Base-by-base conservation (phyloP, 2,888 invertebrate genomes). In the Netelia fuscicornis region DNA sequence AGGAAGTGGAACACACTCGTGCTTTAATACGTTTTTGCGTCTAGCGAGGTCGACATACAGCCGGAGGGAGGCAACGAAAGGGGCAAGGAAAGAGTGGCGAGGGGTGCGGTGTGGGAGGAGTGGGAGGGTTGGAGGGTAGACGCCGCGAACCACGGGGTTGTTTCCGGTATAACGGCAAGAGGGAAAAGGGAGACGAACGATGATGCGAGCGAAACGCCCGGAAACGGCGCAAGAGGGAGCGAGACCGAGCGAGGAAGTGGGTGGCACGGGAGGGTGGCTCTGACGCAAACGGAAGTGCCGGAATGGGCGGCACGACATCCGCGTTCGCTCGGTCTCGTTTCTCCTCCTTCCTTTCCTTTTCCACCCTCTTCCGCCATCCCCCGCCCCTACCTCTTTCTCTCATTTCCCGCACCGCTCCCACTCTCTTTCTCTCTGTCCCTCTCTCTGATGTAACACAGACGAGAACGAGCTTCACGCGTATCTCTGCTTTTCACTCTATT, bases 211-310 rank as follows among this genome's bases (percentile, higher is more conserved):
- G 58, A 54, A 62, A n/a, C 52, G 75, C 64, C 65, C 44, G 64
- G 56, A 70, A 70, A 30, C 37, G 58, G 67, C 54, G 8, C 37
- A 1, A 37, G 37, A 9, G 58, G 60, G 75, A 83, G 68, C 30
- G 60, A 80, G 83, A 77, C 56, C 64, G 76, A 80, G 76, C 64
- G 77, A 83, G 76, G 67, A 76, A 83, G 58, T 71, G 82, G 80
- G 81, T 70, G 81, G 78, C 37, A 44, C 54, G 37, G 30, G 52
- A 37, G 80, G 86, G 81, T 81, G 84, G 78, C 44, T 81, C 85
- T 85, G 85, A 85, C 85, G 85, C 82, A 85, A 82, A 82, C 82
- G 85, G 85, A 85, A 85, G 82, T 85, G 71, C 82, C 82, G 82
- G 82, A 82, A 76, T 79, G 82, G 79, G 76, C 76, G 75, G 75